A percentile compares a stretch with the other conserved stretches of the same genome.
Evolutionary conservation across 2,113 vertebrate genomes (phyloP).

Genomic region (Scomber japonicus): DNA sequence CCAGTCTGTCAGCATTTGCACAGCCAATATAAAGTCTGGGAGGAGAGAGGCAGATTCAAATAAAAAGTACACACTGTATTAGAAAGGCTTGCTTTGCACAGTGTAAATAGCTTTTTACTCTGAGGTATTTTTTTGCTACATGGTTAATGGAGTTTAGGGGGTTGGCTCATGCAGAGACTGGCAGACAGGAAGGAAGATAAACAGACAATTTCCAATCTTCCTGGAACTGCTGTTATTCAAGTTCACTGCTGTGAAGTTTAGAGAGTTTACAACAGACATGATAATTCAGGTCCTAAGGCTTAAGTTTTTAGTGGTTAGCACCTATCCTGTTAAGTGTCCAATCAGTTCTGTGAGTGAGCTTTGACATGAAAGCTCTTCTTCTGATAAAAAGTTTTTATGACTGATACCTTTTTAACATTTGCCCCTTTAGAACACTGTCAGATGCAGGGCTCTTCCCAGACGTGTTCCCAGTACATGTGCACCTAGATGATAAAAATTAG

Average conservation of each 20-base stretch:
- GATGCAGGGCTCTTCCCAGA: neutral
- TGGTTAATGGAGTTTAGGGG: neutral
- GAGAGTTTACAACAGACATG: neutral
- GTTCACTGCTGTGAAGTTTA: neutral
- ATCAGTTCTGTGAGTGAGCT: neutral
- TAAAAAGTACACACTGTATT: slow-evolving; percentile 1
- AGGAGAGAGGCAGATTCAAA: slow-evolving; percentile 26
- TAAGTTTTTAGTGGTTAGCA: too few relatives aligned
- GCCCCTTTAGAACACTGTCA: neutral
- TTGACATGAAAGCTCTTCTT: neutral
- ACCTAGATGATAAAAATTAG: too few relatives aligned
- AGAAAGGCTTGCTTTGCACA: neutral
- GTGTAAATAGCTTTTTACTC: slow-evolving; percentile 6
- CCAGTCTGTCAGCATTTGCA: slow-evolving; percentile 37
- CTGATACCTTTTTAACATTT: neutral
- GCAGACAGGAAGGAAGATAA: neutral
- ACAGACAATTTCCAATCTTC: neutral
- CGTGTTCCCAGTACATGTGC: too few relatives aligned
- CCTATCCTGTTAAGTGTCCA: neutral
- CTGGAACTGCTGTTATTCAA: neutral
- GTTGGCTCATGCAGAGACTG: neutral
- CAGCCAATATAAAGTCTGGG: slow-evolving; percentile 36
- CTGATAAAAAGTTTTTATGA: neutral
- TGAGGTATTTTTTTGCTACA: neutral
- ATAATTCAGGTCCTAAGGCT: too few relatives aligned